A percentile compares a stretch with the other conserved stretches of the same genome.
Evolutionary conservation across 2,113 vertebrate species (phyloP).

Genomic region (Lophius piscatorius): DNA sequence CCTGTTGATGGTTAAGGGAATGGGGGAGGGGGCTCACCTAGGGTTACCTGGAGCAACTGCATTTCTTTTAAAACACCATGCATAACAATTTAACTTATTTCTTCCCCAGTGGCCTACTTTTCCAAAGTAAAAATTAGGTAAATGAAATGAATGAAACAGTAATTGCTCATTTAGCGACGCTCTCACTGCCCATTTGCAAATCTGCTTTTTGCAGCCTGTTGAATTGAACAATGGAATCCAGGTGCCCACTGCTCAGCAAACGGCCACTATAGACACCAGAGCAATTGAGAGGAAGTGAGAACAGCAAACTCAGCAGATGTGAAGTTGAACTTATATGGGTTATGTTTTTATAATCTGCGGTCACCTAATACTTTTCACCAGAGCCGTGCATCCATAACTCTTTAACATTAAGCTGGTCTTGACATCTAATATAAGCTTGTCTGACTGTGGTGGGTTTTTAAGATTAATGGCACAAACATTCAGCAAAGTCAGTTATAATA

Average conservation of each 20-base stretch:
- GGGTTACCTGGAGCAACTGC: no score
- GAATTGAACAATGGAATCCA: constrained; percentile 22
- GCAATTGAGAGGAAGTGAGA: constrained; percentile 5
- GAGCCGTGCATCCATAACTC: constrained; percentile 55
- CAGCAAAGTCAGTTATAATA: constrained; percentile 46
- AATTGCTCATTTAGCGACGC: constrained; percentile 27
- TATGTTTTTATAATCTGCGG: constrained; percentile 69
- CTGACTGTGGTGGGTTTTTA: constrained; percentile 54
- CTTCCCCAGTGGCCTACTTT: constrained; percentile 1
- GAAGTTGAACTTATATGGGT: constrained; percentile 51
- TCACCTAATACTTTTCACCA: constrained; percentile 55
- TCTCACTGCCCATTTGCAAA: constrained; percentile 11
- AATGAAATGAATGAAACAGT: constrained; percentile 21
- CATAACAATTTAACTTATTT: not conserved
- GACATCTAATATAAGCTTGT: constrained; percentile 59
- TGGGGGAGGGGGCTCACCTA: no score
- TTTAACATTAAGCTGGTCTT: constrained; percentile 57
- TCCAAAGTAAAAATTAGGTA: constrained; percentile 10
- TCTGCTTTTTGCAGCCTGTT: constrained; percentile 21
- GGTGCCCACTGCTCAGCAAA: constrained; percentile 28
- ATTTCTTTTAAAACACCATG: no score
- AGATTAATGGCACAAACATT: constrained; percentile 65
- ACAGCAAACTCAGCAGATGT: constrained; percentile 57
- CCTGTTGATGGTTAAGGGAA: no score
- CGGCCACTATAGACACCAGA: constrained; percentile 14